Conservation (phyloP, 2,888 invertebrate species). For the Phymatocera aterrima region DNA sequence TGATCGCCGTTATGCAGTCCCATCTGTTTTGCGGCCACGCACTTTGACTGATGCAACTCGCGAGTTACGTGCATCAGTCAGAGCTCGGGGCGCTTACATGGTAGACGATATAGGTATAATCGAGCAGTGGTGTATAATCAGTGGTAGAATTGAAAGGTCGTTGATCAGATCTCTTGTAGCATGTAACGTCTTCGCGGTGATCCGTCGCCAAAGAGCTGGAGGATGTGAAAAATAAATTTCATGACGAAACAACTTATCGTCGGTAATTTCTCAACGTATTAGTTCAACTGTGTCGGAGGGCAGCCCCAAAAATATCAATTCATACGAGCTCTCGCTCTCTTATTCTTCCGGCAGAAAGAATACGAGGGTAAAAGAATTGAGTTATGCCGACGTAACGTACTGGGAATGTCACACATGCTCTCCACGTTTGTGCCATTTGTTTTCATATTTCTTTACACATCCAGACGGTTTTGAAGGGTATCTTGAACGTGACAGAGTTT, state of each 20-base stretch:
- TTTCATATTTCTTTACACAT: slow-evolving; percentile 41
- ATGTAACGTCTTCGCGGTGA: neutral
- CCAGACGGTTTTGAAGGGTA: slow-evolving; percentile 16
- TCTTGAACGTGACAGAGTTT: slow-evolving; percentile 21
- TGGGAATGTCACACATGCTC: slow-evolving; percentile 30
- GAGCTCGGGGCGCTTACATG: neutral
- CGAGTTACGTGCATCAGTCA: slow-evolving; percentile 27
- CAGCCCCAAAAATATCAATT: neutral
- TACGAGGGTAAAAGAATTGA: slow-evolving; percentile 31
- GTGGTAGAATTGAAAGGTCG: neutral
- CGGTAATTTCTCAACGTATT: neutral
- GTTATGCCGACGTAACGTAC: slow-evolving; percentile 1
- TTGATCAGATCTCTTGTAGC: too few relatives aligned
- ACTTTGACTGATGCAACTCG: slow-evolving; percentile 41
- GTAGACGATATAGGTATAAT: neutral
- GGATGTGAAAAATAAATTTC: neutral
- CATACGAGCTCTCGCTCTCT: neutral
- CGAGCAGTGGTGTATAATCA: neutral
- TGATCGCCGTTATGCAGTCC: slow-evolving; percentile 34
- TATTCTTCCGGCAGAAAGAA: neutral
- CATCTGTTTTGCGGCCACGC: slow-evolving; percentile 29
- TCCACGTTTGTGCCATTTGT: slow-evolving; percentile 42
- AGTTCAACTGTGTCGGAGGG: neutral
- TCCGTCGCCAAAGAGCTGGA: neutral
- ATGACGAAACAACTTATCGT: neutral